Conservation (phyloP, 2,888 invertebrate species). For the Pollenia griseotomentosa region DNA sequence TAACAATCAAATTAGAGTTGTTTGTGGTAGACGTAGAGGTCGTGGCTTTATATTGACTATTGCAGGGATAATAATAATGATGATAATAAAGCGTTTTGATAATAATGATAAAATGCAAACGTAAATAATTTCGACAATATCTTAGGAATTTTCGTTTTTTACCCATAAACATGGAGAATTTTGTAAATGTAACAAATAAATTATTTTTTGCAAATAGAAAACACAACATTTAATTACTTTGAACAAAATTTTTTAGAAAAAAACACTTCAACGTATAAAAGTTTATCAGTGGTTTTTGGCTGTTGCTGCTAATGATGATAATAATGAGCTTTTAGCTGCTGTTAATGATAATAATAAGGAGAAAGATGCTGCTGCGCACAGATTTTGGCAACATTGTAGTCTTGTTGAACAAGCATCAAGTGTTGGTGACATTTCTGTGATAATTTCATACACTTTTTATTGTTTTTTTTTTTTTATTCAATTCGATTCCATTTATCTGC, state of each 20-base stretch:
- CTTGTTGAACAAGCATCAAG: slow-evolving; percentile 70
- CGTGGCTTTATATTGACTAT: slow-evolving; percentile 69
- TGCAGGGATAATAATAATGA: slow-evolving; percentile 75
- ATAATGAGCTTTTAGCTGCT: slow-evolving; percentile 41
- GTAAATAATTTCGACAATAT: slow-evolving; percentile 84
- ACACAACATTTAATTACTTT: slow-evolving; percentile 61
- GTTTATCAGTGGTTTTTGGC: slow-evolving; percentile 59
- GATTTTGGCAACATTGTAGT: slow-evolving; percentile 72
- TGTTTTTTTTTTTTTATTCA: slow-evolving; percentile 29
- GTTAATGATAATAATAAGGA: slow-evolving; percentile 40
- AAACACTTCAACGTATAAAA: slow-evolving; percentile 16
- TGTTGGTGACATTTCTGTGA: slow-evolving; percentile 73
- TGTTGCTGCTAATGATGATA: slow-evolving; percentile 49
- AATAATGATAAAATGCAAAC: slow-evolving; percentile 83
- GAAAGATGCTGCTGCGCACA: slow-evolving; percentile 57
- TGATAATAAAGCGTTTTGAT: slow-evolving; percentile 70
- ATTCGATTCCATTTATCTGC: slow-evolving; percentile 41
- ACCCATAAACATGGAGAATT: slow-evolving; percentile 82
- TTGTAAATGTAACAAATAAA: slow-evolving; percentile 48
- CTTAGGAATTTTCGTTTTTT: slow-evolving; percentile 84
- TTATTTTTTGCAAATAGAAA: slow-evolving; percentile 36
- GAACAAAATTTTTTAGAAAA: slow-evolving; percentile 26
- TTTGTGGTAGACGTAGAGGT: slow-evolving; percentile 17
- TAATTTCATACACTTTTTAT: slow-evolving; percentile 39
- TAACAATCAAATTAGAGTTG: slow-evolving; percentile 52